Evolutionary conservation across 1,140 invertebrate genomes (phyloP).

Genomic region (Popillia japonica): DNA sequence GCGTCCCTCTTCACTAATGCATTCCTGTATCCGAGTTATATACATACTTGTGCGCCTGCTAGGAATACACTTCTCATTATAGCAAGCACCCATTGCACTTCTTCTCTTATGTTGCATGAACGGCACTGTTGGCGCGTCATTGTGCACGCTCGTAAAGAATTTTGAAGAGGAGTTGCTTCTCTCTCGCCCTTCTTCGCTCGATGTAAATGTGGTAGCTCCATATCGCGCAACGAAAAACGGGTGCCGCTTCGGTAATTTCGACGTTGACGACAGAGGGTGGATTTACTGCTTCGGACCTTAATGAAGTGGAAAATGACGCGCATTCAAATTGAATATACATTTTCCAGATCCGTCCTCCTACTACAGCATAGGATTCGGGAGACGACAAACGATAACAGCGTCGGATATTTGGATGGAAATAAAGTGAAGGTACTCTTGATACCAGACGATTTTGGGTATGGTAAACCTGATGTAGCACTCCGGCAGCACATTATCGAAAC

Average conservation of each 20-base stretch:
- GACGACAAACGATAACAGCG: neutral
- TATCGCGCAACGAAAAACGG: neutral
- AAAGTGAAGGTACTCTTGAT: neutral
- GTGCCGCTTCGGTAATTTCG: slow-evolving; percentile 8
- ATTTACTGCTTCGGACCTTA: slow-evolving; percentile 1
- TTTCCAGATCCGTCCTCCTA: neutral
- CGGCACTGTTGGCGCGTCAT: neutral
- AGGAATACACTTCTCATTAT: slow-evolving; percentile 10
- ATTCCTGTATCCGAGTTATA: neutral
- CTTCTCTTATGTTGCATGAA: neutral
- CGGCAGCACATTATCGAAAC: neutral
- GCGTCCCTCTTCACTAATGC: neutral
- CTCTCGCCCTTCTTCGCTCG: neutral
- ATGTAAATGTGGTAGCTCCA: neutral
- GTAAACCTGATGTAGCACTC: neutral
- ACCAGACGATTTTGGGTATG: neutral
- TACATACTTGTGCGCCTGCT: neutral
- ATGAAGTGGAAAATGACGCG: slow-evolving; percentile 13
- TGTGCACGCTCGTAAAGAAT: slow-evolving; percentile 9
- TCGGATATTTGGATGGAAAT: neutral
- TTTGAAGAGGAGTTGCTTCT: neutral
- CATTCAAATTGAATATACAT: slow-evolving; percentile 16
- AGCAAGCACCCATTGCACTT: slow-evolving; percentile 8
- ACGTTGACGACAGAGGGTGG: slow-evolving; percentile 7
- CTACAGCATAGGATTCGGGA: neutral